phyloP scores from a whole-genome alignment of 1,140 invertebrate genomes.

The Zophobas atratus region DNA sequence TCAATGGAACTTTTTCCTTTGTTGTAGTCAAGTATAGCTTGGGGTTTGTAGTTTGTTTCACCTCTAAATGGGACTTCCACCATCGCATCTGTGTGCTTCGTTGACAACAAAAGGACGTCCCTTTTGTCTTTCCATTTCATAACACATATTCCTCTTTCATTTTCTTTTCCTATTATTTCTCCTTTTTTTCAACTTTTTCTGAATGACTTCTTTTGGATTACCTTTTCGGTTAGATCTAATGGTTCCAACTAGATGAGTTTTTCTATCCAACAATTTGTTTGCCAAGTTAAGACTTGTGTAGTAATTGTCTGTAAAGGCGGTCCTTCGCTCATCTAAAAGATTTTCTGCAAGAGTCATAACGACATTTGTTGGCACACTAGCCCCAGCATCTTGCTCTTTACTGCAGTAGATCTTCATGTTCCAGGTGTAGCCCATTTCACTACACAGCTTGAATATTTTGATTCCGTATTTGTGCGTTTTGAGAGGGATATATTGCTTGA shows the following conservation, averaged over 20 bases:
- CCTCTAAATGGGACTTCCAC: not conserved
- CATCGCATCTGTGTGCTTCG: slow-evolving; percentile 42
- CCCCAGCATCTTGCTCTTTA: not conserved
- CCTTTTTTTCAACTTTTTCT: slow-evolving; percentile 64
- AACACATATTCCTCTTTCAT: slow-evolving; percentile 63
- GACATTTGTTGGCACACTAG: not conserved
- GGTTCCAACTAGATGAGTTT: slow-evolving; percentile 36
- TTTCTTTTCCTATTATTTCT: slow-evolving; percentile 64
- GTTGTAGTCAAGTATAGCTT: no score
- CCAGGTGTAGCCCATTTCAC: not conserved
- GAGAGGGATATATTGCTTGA: not conserved
- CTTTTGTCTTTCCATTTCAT: slow-evolving; percentile 29
- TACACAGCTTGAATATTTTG: not conserved
- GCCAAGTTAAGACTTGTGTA: slow-evolving; percentile 26
- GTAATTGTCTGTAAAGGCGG: slow-evolving; percentile 24
- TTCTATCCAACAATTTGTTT: not conserved
- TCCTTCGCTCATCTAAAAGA: slow-evolving; percentile 16
- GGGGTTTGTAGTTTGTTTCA: no score
- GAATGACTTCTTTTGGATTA: slow-evolving; percentile 56
- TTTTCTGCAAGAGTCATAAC: not conserved
- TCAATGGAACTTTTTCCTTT: no score
- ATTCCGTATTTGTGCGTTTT: not conserved
- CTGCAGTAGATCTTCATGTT: not conserved
- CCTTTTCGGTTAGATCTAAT: slow-evolving; percentile 9
- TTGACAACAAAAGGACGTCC: slow-evolving; percentile 36